phyloP scores from a whole-genome alignment of 1,140 invertebrate species.

The Harpegnathos saltator region DNA sequence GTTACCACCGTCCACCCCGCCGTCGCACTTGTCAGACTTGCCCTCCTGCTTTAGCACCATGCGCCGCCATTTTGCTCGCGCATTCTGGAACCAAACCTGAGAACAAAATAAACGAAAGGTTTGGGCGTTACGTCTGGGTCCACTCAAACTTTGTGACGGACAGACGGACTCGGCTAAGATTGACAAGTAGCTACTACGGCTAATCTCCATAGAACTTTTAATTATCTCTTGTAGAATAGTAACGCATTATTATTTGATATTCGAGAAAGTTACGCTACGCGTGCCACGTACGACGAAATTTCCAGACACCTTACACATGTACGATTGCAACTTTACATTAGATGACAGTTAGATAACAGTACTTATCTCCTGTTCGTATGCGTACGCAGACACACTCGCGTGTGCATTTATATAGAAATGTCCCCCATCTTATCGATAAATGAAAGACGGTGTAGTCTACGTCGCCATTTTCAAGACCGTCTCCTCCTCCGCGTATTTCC shows the following conservation, averaged over 20 bases:
- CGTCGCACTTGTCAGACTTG: conserved; percentile 90
- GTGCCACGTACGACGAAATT: background rate
- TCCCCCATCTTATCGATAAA: conserved; percentile 59
- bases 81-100: conserved; percentile 99
- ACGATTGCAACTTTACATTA: too few species aligned
- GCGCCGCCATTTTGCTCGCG: conserved; percentile 97
- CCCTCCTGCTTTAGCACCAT: conserved; percentile 95
- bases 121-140: background rate
- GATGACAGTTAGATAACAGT: conserved; percentile 21
- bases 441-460: conserved; percentile 63
- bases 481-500: conserved; percentile 81
- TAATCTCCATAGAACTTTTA: too few species aligned
- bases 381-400: background rate
- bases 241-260: background rate
- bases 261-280: background rate
- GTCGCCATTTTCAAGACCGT: conserved; percentile 84
- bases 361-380: background rate
- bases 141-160: background rate
- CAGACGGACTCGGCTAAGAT: background rate
- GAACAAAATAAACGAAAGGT: conserved; percentile 59
- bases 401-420: background rate
- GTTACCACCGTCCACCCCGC: conserved; percentile 81
- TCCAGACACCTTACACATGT: background rate
- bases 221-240: background rate
- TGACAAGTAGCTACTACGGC: too few species aligned